Evolutionary conservation across 2,113 vertebrate genomes (phyloP).

Genomic region (Chauna torquata): DNA sequence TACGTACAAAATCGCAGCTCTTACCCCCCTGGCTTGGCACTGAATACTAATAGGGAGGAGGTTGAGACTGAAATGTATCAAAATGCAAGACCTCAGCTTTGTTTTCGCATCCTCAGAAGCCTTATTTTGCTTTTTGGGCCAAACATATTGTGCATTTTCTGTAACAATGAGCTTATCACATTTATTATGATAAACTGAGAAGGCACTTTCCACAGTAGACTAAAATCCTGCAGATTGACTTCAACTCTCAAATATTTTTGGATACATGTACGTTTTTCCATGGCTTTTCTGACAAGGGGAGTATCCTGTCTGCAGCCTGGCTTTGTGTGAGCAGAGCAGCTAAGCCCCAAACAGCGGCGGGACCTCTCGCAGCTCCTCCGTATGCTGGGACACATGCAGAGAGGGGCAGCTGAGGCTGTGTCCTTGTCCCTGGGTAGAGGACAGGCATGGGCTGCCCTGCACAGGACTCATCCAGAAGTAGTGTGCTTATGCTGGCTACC

Average conservation of each 20-base stretch:
- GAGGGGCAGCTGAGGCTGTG: fast-evolving
- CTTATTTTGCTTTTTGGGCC: conserved; percentile 44
- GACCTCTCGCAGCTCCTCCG: fast-evolving
- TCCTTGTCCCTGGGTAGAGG: not conserved
- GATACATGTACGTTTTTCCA: not conserved
- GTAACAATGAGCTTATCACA: conserved; percentile 57
- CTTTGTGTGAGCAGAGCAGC: not conserved
- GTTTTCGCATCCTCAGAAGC: conserved; percentile 33
- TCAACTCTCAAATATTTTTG: conserved; percentile 27
- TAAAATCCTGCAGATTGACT: conserved; percentile 29
- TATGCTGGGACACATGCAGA: fast-evolving
- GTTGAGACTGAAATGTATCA: conserved; percentile 31
- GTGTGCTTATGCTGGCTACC: too few relatives aligned
- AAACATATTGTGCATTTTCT: conserved; percentile 55
- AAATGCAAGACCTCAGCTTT: conserved; percentile 39
- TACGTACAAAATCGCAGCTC: conserved; percentile 18
- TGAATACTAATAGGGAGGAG: conserved; percentile 37
- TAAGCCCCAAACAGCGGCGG: not conserved
- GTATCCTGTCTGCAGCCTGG: not conserved
- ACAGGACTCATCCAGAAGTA: not conserved
- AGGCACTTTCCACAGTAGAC: conserved; percentile 18
- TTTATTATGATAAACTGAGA: conserved; percentile 41
- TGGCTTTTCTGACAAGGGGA: not conserved
- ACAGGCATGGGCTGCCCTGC: not conserved
- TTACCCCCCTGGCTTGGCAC: conserved; percentile 13